These are phyloP conservation scores for Rhinolophus sinicus DNA, from an alignment of 2,113 vertebrate genomes.

Conservation along the genomic window DNA sequence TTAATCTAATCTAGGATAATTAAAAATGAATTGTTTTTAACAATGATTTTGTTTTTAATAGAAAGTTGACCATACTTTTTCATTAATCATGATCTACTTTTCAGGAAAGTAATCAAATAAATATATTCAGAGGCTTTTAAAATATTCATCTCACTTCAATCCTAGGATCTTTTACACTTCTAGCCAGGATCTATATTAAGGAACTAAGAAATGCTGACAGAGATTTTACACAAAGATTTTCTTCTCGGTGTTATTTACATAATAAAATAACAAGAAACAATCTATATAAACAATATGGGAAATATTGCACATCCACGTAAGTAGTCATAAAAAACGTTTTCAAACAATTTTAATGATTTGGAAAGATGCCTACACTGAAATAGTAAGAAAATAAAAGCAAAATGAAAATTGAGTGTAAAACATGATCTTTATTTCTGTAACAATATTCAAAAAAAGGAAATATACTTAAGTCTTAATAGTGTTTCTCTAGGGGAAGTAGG, in stretches of 20 bases:
- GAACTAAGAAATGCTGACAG: neutral
- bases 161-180: neutral
- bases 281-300: neutral
- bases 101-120: neutral
- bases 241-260: neutral
- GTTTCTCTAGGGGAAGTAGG: neutral
- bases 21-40: neutral
- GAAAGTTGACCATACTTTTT: neutral
- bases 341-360: conserved; percentile 33
- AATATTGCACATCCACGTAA: neutral
- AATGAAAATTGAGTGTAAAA: conserved; percentile 26
- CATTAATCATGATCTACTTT: neutral
- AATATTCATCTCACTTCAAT: neutral
- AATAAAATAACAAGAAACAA: neutral
- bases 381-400: conserved; percentile 38
- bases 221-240: conserved; percentile 17
- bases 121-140: conserved; percentile 31
- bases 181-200: neutral
- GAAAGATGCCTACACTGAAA: neutral
- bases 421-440: conserved; percentile 25
- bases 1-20: neutral
- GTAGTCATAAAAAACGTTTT: neutral
- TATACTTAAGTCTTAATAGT: neutral
- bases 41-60: neutral
- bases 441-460: conserved; percentile 33